These are phyloP conservation scores for Elachura formosa DNA, from an alignment of 2,113 vertebrate species.

Conservation along the genomic window DNA sequence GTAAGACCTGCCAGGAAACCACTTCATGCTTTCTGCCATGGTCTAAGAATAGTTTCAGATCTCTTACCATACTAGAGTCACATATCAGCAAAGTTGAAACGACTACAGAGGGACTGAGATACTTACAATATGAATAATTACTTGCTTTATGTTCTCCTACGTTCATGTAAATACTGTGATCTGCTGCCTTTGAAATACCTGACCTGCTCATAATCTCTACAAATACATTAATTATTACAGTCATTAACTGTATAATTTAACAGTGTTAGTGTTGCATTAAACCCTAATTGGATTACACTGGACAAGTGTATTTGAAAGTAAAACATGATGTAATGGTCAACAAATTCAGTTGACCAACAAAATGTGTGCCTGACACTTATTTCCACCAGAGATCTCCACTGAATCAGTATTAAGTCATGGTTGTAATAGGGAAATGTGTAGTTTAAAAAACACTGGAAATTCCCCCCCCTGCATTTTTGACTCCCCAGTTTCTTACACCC, in stretches of 20 bases:
- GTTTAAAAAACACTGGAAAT: background rate
- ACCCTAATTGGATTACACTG: background rate
- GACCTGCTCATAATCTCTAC: background rate
- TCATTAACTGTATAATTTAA: background rate
- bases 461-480: background rate
- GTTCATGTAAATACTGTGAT: background rate
- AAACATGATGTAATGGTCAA: background rate
- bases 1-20: conserved; percentile 8
- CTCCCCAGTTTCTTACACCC: background rate
- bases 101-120: conserved; percentile 10
- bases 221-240: background rate
- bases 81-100: conserved; percentile 18
- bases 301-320: background rate
- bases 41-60: conserved; percentile 71
- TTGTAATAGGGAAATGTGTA: background rate
- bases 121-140: background rate
- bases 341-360: background rate
- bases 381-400: background rate
- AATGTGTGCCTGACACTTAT: background rate
- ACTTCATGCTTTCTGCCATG: conserved; percentile 25
- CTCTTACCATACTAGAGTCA: conserved; percentile 44
- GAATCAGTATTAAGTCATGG: conserved; percentile 33
- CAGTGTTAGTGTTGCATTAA: background rate
- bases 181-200: background rate
- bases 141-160: background rate